Evolutionary conservation across 2,888 invertebrate species (phyloP), one percentile per base, ranked within the genome.

Genomic region (Lepidochrysops patricia): DNA sequence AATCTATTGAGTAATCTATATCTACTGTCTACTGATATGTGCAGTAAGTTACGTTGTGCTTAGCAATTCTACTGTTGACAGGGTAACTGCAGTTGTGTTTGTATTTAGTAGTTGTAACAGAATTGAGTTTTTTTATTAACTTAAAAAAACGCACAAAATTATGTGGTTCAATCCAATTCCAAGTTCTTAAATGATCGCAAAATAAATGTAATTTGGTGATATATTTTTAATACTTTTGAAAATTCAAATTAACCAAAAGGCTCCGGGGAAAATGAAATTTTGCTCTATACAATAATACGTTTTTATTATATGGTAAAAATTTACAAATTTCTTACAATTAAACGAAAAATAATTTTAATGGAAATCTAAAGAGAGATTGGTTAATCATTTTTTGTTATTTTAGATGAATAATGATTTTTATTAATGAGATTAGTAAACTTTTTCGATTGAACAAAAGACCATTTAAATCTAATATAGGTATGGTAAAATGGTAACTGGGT

Each of bases 221-320:
- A 5, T 29, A 23, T 43, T 43, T 43, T n/a, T 3, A n/a, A 0
- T 23, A 23, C 6, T 12, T 23, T 35, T 35, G 5, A 15, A 4
- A 48, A 6, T 19, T 19, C 1, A 4, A 19, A 62, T 25, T 37
- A 23, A 32, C 59, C 6, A 4, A 15, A 34, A 23, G 19, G 15
- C 37, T 50, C 9, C 12, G 65, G 70, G 70, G 67, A 62, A 79
- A 84, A 78, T 76, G 70, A 77, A 74, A 70, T 63, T 19, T 58
- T 65, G 48, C n/a, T 60, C 67, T 79, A 75, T 80, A 83, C 80
- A 65, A 75, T 79, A 79, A 67, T 43, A 43, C 43, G 43, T 72
- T 80, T 88, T 87, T 88, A 88, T 86, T 88, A 78, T 81, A 79
- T 79, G 74, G 81, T 85, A 86, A 84, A 86, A 86, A 83, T 82